A percentile compares a stretch with the other conserved stretches of the same genome.
Evolutionary conservation across 2,797 vertebrate species (phyloP).

Genomic region (Darevskia nairensis): DNA sequence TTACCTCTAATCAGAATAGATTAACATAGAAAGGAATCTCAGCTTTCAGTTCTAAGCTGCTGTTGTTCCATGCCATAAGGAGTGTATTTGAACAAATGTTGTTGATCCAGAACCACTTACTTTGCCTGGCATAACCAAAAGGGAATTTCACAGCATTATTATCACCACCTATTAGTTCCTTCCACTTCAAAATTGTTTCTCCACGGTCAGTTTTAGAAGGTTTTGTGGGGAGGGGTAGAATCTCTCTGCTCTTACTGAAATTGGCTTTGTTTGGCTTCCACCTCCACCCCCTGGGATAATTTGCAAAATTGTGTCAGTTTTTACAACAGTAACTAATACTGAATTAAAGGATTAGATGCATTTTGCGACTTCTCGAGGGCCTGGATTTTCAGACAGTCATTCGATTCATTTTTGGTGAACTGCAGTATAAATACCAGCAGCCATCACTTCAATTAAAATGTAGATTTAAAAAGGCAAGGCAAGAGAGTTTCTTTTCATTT

Average conservation of each 20-base stretch:
- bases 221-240: too few relatives aligned
- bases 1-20: background rate
- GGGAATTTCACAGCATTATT: background rate
- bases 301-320: background rate
- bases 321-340: background rate
- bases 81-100: background rate
- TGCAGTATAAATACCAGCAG: slow-evolving; percentile 4
- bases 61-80: background rate
- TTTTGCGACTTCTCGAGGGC: background rate
- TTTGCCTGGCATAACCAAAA: background rate
- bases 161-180: background rate
- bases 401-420: background rate
- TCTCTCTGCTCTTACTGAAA: background rate
- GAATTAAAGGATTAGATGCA: background rate
- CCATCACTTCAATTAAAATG: slow-evolving; percentile 15
- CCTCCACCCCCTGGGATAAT: background rate
- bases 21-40: background rate
- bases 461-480: background rate
- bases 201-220: background rate
- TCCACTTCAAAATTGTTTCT: background rate
- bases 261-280: background rate
- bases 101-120: background rate
- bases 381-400: background rate
- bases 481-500: background rate
- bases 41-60: background rate